phyloP scores from a whole-genome alignment of 2,113 vertebrate genomes.

The Saguinus midas region DNA sequence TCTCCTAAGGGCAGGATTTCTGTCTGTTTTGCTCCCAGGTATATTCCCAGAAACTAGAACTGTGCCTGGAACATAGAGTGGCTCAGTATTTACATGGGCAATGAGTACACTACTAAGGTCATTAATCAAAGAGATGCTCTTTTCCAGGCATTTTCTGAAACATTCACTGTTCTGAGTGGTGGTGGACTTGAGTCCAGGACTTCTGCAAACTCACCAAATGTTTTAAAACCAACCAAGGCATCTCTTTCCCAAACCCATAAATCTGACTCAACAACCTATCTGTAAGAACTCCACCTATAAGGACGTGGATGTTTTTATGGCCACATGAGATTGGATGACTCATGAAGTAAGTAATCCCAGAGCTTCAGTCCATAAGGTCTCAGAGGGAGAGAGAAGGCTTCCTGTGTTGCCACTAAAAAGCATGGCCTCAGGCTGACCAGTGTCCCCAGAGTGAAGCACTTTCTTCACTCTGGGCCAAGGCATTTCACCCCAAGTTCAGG shows the following conservation, averaged over 20 bases:
- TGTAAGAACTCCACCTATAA: not conserved
- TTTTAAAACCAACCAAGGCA: not conserved
- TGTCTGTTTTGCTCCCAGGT: too few species aligned
- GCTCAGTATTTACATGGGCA: too few species aligned
- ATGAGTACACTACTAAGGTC: too few species aligned
- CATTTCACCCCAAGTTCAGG: not conserved
- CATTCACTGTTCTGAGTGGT: too few species aligned
- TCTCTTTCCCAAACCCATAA: not conserved
- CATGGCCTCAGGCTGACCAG: not conserved
- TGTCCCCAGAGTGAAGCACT: not conserved
- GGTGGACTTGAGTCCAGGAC: too few species aligned
- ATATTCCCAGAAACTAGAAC: too few species aligned
- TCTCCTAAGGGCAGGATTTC: too few species aligned
- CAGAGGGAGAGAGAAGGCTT: not conserved
- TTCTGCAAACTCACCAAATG: too few species aligned
- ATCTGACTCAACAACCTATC: not conserved
- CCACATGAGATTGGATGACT: not conserved
- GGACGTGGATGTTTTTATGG: not conserved
- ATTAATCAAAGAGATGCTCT: too few species aligned
- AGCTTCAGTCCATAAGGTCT: not conserved
- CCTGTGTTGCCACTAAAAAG: rapidly evolving
- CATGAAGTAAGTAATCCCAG: not conserved
- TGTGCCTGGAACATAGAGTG: too few species aligned
- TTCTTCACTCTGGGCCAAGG: not conserved
- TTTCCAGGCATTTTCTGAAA: too few species aligned